These are phyloP conservation scores for Dysdera silvatica DNA, from an alignment of 1,140 invertebrate genomes.

Conservation along the genomic window DNA sequence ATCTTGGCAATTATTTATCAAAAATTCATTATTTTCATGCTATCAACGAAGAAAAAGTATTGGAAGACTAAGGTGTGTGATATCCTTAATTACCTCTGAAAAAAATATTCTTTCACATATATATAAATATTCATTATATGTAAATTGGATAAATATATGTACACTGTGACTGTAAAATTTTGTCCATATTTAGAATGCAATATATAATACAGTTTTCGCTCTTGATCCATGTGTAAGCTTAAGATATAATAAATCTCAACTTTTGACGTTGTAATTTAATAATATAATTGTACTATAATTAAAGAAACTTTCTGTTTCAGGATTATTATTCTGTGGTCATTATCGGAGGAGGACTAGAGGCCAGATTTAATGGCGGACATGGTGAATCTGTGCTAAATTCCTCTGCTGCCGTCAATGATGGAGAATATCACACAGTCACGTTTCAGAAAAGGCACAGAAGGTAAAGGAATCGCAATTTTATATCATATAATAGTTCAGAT, in stretches of 20 bases:
- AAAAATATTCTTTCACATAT: no score
- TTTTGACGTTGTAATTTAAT: background rate
- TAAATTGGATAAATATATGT: no score
- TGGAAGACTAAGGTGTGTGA: no score
- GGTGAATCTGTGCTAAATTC: slow-evolving; percentile 49
- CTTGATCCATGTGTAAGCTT: background rate
- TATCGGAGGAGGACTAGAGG: slow-evolving; percentile 55
- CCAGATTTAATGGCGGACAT: slow-evolving; percentile 59
- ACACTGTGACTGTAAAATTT: no score
- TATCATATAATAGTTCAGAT: no score
- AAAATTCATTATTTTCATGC: no score
- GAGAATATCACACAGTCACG: slow-evolving; percentile 34
- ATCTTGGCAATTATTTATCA: no score
- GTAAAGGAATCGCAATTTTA: slow-evolving; percentile 25
- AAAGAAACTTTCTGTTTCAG: slow-evolving; percentile 39
- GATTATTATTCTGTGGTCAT: slow-evolving; percentile 62
- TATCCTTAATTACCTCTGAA: no score
- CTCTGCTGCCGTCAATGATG: slow-evolving; percentile 32
- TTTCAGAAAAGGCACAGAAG: slow-evolving; percentile 29
- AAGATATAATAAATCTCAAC: slow-evolving; percentile 1
- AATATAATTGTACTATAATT: slow-evolving; percentile 1
- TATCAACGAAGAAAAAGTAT: no score
- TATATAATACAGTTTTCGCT: slow-evolving; percentile 1
- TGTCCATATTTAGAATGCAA: no score
- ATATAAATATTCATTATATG: no score